A percentile compares a stretch with the other conserved stretches of the same genome.
Conservation (phyloP, 1,140 invertebrate species). For the Caerostris darwini region DNA sequence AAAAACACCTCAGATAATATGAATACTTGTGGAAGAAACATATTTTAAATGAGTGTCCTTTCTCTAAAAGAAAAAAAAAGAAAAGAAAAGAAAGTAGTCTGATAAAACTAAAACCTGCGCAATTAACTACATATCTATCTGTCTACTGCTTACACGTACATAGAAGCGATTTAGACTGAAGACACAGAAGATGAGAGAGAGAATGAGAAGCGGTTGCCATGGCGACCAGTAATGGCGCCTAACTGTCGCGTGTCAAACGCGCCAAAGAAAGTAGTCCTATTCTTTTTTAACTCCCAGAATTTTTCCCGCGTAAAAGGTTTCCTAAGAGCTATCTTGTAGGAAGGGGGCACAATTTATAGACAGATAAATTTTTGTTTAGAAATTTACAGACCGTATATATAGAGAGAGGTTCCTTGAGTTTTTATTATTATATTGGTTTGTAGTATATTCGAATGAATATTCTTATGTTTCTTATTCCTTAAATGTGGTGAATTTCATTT, state of each 20-base stretch:
- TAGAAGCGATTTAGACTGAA: not conserved
- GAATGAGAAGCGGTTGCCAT: slow-evolving; percentile 64
- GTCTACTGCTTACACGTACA: slow-evolving; percentile 15
- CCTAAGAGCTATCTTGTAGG: not conserved
- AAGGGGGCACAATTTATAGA: not conserved
- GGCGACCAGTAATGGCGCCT: slow-evolving; percentile 56
- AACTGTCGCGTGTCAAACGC: slow-evolving; percentile 56
- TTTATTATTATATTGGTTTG: not conserved
- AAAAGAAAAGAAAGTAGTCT: not conserved
- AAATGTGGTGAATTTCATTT: not conserved
- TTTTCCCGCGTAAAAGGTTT: slow-evolving; percentile 70
- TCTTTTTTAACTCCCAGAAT: slow-evolving; percentile 43
- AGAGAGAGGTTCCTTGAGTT: not conserved
- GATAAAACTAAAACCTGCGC: not conserved
- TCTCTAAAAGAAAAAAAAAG: not conserved
- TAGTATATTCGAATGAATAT: not conserved
- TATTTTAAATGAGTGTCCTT: no score
- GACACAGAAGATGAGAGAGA: slow-evolving; percentile 33
- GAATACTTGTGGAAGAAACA: no score
- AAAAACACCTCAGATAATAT: no score
- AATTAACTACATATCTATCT: slow-evolving; percentile 9
- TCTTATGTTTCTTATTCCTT: not conserved
- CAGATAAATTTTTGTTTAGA: not conserved
- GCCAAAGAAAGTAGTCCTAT: not conserved
- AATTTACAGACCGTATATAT: not conserved